Evolutionary conservation across 1,140 invertebrate genomes (phyloP), one percentile per base, ranked within the genome.

Genomic region (Drosophila virilis): DNA sequence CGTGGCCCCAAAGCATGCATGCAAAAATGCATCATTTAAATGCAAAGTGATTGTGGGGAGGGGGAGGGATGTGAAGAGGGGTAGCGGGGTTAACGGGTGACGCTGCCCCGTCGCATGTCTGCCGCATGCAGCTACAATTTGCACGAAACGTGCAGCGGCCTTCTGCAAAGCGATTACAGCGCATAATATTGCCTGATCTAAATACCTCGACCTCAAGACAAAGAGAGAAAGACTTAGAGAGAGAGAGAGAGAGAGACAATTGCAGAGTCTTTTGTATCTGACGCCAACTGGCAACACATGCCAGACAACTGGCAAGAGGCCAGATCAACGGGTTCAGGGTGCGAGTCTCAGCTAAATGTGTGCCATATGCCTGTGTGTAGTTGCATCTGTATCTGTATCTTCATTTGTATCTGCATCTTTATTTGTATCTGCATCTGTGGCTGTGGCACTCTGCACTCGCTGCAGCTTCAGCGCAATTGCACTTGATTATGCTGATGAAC

Each of bases 121-220:
- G 37, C 17, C 22, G 22, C 61, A 72, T 69, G 62, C 64, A 33
- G 46, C 70, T 32, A 68, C 79, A 88, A 85, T 82, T 82, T 82
- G 64, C 67, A 42, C 55, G 32, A 82, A 85, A 88, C 82, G 82
- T 85, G 82, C 83, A 69, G 9, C 60, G 60, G 50, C 32, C 71
- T 75, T 72, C 74, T 74, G 78, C 35, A 58, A 43, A 74, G 58
- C 74, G 82, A 85, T 86, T 86, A 76, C 75, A 62, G 66, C 57
- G 78, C 62, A 65, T 76, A 86, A 82, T 73, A 48, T 59, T 69
- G 42, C 58, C 70, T 81, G 74, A 74, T 86, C 78, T 70, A 78
- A 81, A 85, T 86, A 71, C 66, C 17, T 46, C 61, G 64, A 68
- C 46, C 69, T 67, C 33, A 13, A 45, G 43, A 37, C 9, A 42